A percentile compares a stretch with the other conserved stretches of the same genome.
phyloP scores from a whole-genome alignment of 2,888 invertebrate species.

The Oscheius myriophilus region DNA sequence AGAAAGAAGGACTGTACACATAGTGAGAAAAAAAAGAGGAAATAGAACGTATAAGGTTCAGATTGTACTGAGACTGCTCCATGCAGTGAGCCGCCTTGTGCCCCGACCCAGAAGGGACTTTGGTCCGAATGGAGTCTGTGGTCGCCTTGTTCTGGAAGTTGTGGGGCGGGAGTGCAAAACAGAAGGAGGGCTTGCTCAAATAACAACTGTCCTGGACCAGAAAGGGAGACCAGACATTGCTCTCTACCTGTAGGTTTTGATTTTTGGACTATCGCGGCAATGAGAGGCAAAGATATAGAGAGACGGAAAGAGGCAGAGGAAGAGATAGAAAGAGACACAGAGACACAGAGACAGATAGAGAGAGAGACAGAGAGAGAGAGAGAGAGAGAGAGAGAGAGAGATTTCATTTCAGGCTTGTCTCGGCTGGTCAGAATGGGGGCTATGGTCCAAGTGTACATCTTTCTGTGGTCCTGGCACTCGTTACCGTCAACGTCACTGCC shows the following conservation, averaged over 20 bases:
- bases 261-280: not conserved
- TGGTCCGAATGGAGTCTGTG: conserved; percentile 47
- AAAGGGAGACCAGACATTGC: conserved; percentile 40
- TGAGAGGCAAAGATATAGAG: not conserved
- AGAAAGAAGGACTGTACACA: conserved; percentile 42
- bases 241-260: not conserved
- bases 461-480: conserved; percentile 20
- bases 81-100: conserved; percentile 29
- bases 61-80: conserved; percentile 41
- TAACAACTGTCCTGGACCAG: conserved; percentile 38
- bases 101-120: not conserved
- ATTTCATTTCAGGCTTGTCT: not conserved
- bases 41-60: conserved; percentile 3
- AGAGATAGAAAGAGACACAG: not conserved
- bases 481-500: conserved; percentile 21
- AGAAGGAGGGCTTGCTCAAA: conserved; percentile 43
- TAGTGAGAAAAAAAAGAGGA: not conserved
- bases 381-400: not conserved
- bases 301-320: not conserved
- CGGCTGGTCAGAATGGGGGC: conserved; percentile 23
- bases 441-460: conserved; percentile 18
- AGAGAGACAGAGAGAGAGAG: not conserved
- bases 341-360: not conserved
- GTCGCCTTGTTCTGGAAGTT: conserved; percentile 30
- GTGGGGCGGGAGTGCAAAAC: conserved; percentile 41